phyloP scores from a whole-genome alignment of 2,888 invertebrate species.

The Rhogogaster chlorosoma region DNA sequence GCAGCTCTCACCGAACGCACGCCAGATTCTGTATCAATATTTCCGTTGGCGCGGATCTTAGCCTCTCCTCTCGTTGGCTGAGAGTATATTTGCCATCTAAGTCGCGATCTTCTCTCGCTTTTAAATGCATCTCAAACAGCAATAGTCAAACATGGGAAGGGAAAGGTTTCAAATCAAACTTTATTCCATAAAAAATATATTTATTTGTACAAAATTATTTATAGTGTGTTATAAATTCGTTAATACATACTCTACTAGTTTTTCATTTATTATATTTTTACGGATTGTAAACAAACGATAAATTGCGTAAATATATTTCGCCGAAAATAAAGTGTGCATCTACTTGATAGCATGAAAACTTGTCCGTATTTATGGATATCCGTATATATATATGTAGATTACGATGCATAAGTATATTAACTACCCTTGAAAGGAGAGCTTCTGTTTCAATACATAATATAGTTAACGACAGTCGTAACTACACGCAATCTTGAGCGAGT shows the following conservation, averaged over 20 bases:
- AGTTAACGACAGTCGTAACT: background rate
- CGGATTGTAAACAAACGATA: background rate
- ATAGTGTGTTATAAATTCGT: background rate
- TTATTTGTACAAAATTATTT: background rate
- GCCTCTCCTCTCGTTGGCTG: constrained; percentile 2
- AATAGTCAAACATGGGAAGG: background rate
- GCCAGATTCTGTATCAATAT: background rate
- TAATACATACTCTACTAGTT: background rate
- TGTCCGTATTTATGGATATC: background rate
- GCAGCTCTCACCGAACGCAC: background rate
- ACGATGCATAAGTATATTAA: background rate
- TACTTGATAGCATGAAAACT: background rate
- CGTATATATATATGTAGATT: background rate
- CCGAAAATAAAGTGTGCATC: too few relatives aligned
- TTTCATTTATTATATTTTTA: background rate
- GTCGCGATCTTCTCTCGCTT: background rate
- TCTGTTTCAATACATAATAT: background rate
- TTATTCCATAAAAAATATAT: background rate
- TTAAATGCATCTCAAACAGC: background rate
- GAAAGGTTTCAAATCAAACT: background rate
- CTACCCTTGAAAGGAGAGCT: background rate
- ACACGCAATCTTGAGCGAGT: constrained; percentile 17
- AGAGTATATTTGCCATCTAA: constrained; percentile 14
- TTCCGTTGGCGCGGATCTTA: constrained; percentile 21
- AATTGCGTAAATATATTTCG: background rate